These are phyloP conservation scores for Aplocera efformata DNA, from an alignment of 2,888 invertebrate genomes.

Conservation along the genomic window DNA sequence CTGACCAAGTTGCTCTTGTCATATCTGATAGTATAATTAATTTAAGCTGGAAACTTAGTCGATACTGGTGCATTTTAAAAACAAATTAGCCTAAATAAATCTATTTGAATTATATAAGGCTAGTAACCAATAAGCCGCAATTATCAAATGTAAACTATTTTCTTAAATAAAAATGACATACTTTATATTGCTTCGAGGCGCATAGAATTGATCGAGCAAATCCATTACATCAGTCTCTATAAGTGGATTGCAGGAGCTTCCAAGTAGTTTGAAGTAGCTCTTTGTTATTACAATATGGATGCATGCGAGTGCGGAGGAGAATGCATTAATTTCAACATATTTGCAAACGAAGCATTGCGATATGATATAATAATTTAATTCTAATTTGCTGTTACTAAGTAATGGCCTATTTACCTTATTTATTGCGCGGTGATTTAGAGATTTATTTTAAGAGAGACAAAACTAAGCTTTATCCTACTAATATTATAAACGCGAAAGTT, in stretches of 20 bases:
- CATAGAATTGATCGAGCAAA: slow-evolving; percentile 11
- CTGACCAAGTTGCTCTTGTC: slow-evolving; percentile 5
- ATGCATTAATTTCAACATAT: slow-evolving; percentile 24
- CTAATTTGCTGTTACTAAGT: background rate
- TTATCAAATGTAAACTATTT: too few species aligned
- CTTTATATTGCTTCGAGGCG: background rate
- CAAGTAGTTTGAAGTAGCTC: slow-evolving; percentile 16
- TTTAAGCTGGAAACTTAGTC: too few species aligned
- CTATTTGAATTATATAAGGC: too few species aligned
- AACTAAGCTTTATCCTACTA: too few species aligned
- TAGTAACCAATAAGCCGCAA: too few species aligned
- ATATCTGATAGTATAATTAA: background rate
- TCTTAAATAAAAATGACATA: too few species aligned
- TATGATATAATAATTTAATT: slow-evolving; percentile 15
- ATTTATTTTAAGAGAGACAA: too few species aligned
- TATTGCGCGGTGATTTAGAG: too few species aligned
- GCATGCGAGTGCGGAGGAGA: slow-evolving; percentile 19
- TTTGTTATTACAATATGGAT: slow-evolving; percentile 27
- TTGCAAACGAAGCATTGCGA: slow-evolving; percentile 15
- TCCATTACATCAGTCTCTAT: slow-evolving; percentile 20
- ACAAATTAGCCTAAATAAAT: too few species aligned
- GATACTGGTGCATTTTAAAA: background rate
- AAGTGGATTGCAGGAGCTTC: slow-evolving; percentile 24
- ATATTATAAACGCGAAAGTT: too few species aligned
- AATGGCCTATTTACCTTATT: too few species aligned